Conservation (phyloP, 2,888 invertebrate genomes). For the Venusia cambrica region DNA sequence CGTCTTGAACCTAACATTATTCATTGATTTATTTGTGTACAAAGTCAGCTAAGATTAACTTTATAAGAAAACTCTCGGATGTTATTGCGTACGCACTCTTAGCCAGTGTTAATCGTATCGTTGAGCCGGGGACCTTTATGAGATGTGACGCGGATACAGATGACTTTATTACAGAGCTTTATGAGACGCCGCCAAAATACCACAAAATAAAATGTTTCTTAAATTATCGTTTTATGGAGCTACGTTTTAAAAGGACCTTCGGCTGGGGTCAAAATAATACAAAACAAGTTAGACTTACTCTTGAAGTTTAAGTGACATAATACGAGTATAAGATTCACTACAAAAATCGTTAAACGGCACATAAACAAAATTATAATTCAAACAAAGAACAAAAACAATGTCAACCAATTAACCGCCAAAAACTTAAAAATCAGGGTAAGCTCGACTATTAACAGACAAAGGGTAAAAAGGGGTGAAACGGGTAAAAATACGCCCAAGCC, state of each 20-base stretch:
- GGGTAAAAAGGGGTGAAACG: constrained; percentile 46
- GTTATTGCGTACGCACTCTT: constrained; percentile 5
- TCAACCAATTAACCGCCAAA: constrained; percentile 47
- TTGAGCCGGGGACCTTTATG: constrained; percentile 5
- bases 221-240: no score
- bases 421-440: constrained; percentile 49
- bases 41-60: no score
- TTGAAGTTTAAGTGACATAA: no score
- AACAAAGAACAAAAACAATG: constrained; percentile 46
- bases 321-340: no score
- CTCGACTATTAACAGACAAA: constrained; percentile 54
- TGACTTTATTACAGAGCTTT: constrained; percentile 13
- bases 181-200: constrained; percentile 4
- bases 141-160: constrained; percentile 11
- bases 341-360: constrained; percentile 1
- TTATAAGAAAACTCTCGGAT: no score
- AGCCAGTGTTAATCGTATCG: constrained; percentile 8
- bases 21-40: no score
- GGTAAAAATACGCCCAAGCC: constrained; percentile 68
- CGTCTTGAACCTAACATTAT: no score
- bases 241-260: no score
- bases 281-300: no score
- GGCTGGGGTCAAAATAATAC: no score
- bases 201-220: no score
- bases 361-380: constrained; percentile 28